Evolutionary conservation across 2,113 vertebrate genomes (phyloP).

Genomic region (Falco punctatus): DNA sequence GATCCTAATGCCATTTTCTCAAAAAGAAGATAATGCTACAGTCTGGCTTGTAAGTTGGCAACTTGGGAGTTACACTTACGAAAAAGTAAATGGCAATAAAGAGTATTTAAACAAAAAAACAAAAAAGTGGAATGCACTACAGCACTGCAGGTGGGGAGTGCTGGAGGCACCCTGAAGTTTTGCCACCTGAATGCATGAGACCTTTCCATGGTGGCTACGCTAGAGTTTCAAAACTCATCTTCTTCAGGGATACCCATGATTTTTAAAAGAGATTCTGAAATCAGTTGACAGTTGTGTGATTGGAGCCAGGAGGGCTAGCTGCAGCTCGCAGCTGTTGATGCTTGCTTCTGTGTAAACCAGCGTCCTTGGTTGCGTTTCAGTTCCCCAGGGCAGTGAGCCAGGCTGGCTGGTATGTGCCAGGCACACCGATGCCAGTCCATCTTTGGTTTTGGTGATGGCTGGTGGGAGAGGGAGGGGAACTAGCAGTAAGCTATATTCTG

Average conservation of each 20-base stretch:
- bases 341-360: neutral
- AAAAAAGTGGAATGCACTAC: neutral
- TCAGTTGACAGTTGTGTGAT: neutral
- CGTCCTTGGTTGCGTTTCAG: neutral
- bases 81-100: neutral
- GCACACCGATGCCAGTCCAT: neutral
- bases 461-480: conserved; percentile 40
- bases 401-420: conserved; percentile 12
- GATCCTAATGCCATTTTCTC: conserved; percentile 8
- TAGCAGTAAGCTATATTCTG: conserved; percentile 39
- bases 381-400: conserved; percentile 23
- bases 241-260: conserved; percentile 6
- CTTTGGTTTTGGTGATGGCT: conserved; percentile 22
- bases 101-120: neutral
- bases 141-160: neutral
- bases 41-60: neutral
- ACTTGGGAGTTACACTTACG: conserved; percentile 26
- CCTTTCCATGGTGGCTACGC: neutral
- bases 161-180: conserved; percentile 1
- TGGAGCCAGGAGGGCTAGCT: neutral
- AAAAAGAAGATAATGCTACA: neutral
- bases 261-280: conserved; percentile 42
- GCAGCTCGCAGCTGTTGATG: accelerated
- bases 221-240: conserved; percentile 24
- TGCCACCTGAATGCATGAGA: neutral